These are phyloP conservation scores for Meloe dianella DNA, from an alignment of 2,888 invertebrate species.

Conservation along the genomic window DNA sequence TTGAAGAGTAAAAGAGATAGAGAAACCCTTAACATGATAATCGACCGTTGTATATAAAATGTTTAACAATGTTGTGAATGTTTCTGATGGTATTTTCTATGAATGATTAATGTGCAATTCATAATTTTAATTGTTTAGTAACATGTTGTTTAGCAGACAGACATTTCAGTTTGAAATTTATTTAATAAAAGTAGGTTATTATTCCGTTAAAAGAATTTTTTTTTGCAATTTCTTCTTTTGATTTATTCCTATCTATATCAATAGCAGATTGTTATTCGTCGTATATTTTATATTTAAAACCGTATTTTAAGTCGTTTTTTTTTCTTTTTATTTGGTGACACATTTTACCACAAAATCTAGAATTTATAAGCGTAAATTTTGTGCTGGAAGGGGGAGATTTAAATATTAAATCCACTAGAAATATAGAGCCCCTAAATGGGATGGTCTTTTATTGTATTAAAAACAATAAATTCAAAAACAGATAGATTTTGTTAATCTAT, in stretches of 20 bases:
- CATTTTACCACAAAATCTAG: background rate
- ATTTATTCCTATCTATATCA: too few species aligned
- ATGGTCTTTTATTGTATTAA: background rate
- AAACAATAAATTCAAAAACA: background rate
- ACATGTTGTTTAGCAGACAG: background rate
- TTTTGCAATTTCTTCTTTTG: background rate
- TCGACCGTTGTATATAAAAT: slow-evolving; percentile 2
- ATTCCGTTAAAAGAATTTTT: background rate
- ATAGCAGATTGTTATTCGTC: background rate
- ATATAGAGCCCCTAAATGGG: background rate
- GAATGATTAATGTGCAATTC: slow-evolving; percentile 5
- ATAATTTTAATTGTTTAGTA: background rate
- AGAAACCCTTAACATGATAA: slow-evolving; percentile 5
- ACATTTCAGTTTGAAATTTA: background rate
- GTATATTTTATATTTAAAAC: background rate
- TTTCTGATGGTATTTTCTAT: background rate
- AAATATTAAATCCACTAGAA: slow-evolving; percentile 9
- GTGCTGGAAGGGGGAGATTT: too few species aligned
- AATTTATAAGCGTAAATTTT: background rate
- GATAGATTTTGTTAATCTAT: background rate
- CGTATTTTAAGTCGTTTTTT: background rate
- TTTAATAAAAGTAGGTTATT: background rate
- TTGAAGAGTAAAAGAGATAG: slow-evolving; percentile 2
- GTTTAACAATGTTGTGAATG: slow-evolving; percentile 12
- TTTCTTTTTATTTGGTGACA: too few species aligned